Base-by-base conservation (phyloP, 2,888 invertebrate species). In the Epinotia brunnichana region DNA sequence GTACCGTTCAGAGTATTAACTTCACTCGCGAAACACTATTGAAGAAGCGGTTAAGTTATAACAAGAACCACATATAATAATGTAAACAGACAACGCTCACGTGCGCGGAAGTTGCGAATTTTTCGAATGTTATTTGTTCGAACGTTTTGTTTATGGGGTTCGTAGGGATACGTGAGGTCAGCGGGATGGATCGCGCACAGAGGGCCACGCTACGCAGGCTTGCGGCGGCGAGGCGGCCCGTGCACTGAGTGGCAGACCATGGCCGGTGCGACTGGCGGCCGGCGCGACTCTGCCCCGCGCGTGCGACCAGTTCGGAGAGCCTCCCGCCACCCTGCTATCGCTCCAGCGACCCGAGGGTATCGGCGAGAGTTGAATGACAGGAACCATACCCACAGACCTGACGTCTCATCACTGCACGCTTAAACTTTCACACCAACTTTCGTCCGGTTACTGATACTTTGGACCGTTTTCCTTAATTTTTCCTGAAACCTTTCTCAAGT, bases 291-390 rank as follows among this genome's bases (percentile, higher is more conserved):
- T 86, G 87, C 87, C 87, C 88, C 88, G 88, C 88, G 88, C 90
- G 85, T 90, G 91, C 90, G 90, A 90, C 91, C 91, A 85, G 90
- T 90, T 90, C 89, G 85, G 75, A 76, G 85, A 87, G 86, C 87
- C 88, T 86, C 87, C 87, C 87, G 78, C 79, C 77, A 72, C 76
- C 72, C 67, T 74, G 53, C 72, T 68, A 73, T 53, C 73, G 51
- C 79, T 77, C 77, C 76, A 74, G 75, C 75, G 77, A 78, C 57
- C 69, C 59, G 63, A 66, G 70, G 39, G 72, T 68, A 62, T 72
- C 72, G 68, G 62, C 62, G 68, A 72, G 67, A 72, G 68, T 68
- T 73, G 68, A 69, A 73, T 68, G 73, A 73, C 73, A 71, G 71
- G 60, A 68, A 69, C 68, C 62, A 35, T 68, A 61, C 62, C 56